A percentile compares a stretch with the other conserved stretches of the same genome.
These are phyloP conservation scores for Eupithecia pulchellata DNA, from an alignment of 2,888 invertebrate genomes.

Conservation along the genomic window DNA sequence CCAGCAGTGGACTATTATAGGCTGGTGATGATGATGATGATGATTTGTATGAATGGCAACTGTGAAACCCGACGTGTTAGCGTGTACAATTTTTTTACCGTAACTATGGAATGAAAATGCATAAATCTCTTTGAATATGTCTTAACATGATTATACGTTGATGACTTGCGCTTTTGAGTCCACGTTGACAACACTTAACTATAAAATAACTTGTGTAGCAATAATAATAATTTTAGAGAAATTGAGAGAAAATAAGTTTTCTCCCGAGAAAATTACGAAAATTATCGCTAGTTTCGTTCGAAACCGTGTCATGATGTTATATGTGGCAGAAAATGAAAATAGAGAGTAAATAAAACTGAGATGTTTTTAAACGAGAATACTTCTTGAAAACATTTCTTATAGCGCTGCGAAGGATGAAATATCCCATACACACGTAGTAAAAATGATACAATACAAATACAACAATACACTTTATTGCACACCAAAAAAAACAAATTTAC, in stretches of 20 bases:
- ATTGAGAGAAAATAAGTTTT: constrained; percentile 25
- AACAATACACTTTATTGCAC: too few relatives aligned
- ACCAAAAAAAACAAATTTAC: too few relatives aligned
- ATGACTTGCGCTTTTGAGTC: not conserved
- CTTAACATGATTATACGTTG: not conserved
- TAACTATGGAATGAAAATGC: not conserved
- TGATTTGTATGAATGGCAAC: too few relatives aligned
- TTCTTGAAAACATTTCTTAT: too few relatives aligned
- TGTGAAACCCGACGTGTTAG: too few relatives aligned
- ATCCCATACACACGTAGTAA: too few relatives aligned
- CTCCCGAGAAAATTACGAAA: constrained; percentile 23
- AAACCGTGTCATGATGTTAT: not conserved
- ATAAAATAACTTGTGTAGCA: not conserved
- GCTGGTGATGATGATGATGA: too few relatives aligned
- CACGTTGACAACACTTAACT: not conserved
- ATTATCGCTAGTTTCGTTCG: constrained; percentile 8
- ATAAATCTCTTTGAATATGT: not conserved
- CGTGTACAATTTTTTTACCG: too few relatives aligned
- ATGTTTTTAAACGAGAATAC: not conserved
- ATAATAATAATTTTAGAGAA: constrained; percentile 26
- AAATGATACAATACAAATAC: too few relatives aligned
- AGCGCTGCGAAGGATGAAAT: too few relatives aligned
- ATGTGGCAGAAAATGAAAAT: not conserved
- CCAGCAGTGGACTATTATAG: too few relatives aligned
- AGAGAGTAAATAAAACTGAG: not conserved